Evolutionary conservation across 2,797 vertebrate genomes (phyloP).

Genomic region (Sternotherus odoratus): DNA sequence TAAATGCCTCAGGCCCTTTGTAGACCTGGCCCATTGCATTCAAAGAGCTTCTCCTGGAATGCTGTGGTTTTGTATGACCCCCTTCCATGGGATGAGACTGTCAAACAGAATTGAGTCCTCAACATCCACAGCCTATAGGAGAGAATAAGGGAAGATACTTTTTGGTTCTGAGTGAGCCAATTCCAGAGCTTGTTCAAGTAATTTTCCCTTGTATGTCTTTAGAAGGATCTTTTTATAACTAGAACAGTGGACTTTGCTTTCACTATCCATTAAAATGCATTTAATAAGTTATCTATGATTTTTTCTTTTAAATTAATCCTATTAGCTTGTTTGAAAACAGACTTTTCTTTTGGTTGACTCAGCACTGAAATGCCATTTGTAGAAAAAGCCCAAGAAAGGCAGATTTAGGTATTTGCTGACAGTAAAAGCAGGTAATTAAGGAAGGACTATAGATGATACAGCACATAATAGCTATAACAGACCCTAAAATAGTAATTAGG

Average conservation of each 20-base stretch:
- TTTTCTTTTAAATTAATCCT: background rate
- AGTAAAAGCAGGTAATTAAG: slow-evolving; percentile 39
- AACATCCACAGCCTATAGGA: accelerated
- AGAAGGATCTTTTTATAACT: background rate
- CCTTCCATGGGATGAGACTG: too few species aligned
- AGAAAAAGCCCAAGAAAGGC: slow-evolving; percentile 3
- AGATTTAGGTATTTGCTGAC: slow-evolving; percentile 24
- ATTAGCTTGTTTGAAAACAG: slow-evolving; percentile 8
- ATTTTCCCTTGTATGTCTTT: background rate
- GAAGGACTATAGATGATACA: background rate
- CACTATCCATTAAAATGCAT: background rate
- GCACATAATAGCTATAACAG: background rate
- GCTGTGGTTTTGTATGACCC: background rate
- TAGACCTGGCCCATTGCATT: background rate
- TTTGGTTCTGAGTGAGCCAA: background rate
- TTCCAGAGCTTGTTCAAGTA: background rate
- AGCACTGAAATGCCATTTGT: slow-evolving; percentile 39
- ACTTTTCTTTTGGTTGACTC: slow-evolving; percentile 46
- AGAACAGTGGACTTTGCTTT: background rate
- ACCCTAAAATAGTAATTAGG: background rate
- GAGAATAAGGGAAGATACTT: background rate
- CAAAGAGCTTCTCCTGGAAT: background rate
- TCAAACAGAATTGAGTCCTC: background rate
- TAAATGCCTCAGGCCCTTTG: background rate
- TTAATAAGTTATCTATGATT: slow-evolving; percentile 31